These are phyloP conservation scores for Leptopterna dolabrata DNA, from an alignment of 2,888 invertebrate genomes.

Conservation along the genomic window DNA sequence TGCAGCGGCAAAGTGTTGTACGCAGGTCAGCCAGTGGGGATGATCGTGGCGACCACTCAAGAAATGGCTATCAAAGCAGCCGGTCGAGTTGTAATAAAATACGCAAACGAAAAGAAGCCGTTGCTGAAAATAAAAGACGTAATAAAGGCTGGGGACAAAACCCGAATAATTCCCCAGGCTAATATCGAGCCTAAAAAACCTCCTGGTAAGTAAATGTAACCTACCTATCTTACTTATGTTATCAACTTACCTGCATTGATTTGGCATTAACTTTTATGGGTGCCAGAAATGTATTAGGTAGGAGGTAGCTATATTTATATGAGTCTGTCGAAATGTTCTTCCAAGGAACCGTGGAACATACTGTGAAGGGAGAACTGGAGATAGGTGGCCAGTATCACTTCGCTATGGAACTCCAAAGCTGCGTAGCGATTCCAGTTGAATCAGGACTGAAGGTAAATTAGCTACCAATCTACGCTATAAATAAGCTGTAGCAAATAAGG, in stretches of 20 bases:
- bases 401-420: constrained; percentile 79
- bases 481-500: not conserved
- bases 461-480: not conserved
- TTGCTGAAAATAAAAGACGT: constrained; percentile 59
- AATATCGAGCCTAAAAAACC: not conserved
- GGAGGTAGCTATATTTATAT: too few species aligned
- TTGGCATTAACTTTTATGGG: too few species aligned
- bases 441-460: constrained; percentile 75
- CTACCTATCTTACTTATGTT: too few species aligned
- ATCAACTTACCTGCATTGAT: too few species aligned
- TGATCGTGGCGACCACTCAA: constrained; percentile 77
- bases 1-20: constrained; percentile 69
- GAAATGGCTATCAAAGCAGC: constrained; percentile 73
- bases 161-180: constrained; percentile 31
- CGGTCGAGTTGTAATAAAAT: constrained; percentile 70
- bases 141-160: constrained; percentile 59
- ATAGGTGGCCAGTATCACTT: constrained; percentile 76
- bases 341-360: constrained; percentile 52
- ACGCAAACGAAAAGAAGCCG: constrained; percentile 67
- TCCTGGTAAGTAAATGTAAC: not conserved
- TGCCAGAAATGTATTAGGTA: too few species aligned
- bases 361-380: constrained; percentile 65
- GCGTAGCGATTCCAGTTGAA: constrained; percentile 77
- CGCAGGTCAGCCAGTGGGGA: constrained; percentile 80
- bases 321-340: not conserved